phyloP scores from a whole-genome alignment of 2,888 invertebrate species.

The Cheilosia vernalis region DNA sequence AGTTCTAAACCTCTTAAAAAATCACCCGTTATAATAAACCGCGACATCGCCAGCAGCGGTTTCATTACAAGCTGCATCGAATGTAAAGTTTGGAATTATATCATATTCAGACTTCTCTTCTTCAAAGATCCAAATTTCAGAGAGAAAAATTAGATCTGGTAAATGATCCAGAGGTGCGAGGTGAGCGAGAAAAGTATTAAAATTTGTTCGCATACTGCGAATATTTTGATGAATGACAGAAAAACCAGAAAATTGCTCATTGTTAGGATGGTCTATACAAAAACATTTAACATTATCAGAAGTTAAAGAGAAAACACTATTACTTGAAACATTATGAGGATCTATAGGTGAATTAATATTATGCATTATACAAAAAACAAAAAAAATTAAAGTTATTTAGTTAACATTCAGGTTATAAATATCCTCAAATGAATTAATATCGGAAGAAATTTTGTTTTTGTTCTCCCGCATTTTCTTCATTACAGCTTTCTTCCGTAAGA shows the following conservation, averaged over 20 bases:
- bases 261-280: conserved; percentile 30
- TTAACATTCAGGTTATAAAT: not conserved
- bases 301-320: conserved; percentile 9
- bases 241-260: conserved; percentile 11
- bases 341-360: conserved; percentile 2
- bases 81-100: conserved; percentile 12
- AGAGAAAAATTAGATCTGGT: conserved; percentile 27
- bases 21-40: conserved; percentile 21
- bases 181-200: conserved; percentile 26
- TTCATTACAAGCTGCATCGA: conserved; percentile 14
- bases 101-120: conserved; percentile 9
- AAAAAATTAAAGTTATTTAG: not conserved
- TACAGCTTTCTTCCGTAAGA: not conserved
- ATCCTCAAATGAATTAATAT: not conserved
- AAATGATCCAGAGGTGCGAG: conserved; percentile 25
- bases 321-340: conserved; percentile 2
- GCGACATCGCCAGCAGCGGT: conserved; percentile 6
- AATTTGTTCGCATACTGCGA: conserved; percentile 29
- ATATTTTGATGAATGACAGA: conserved; percentile 39
- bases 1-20: too few relatives aligned
- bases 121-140: conserved; percentile 31
- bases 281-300: conserved; percentile 32
- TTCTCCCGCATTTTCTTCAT: conserved; percentile 13
- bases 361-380: conserved; percentile 2
- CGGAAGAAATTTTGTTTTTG: conserved; percentile 1